These are phyloP conservation scores for Drosophila yooni DNA, from an alignment of 2,888 invertebrate genomes.

Conservation along the genomic window DNA sequence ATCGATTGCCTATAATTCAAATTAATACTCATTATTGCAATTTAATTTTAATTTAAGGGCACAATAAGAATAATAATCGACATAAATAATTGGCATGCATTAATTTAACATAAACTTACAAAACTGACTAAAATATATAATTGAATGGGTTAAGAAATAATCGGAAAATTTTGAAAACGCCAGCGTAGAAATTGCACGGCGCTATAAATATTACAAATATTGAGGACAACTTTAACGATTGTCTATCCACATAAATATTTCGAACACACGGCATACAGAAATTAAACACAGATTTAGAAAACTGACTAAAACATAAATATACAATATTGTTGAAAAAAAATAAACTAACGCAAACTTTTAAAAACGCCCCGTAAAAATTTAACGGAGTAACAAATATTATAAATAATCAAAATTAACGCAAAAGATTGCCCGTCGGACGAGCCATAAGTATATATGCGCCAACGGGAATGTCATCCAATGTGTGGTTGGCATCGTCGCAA, in stretches of 20 bases:
- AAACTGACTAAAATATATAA: slow-evolving; percentile 36
- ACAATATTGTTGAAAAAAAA: slow-evolving; percentile 21
- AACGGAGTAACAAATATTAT: slow-evolving; percentile 12
- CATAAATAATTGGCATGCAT: slow-evolving; percentile 11
- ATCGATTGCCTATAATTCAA: slow-evolving; percentile 16
- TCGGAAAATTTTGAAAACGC: slow-evolving; percentile 23
- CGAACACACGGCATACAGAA: slow-evolving; percentile 29
- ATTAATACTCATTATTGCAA: neutral
- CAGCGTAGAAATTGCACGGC: slow-evolving; percentile 22
- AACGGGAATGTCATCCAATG: slow-evolving; percentile 54
- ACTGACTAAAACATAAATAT: slow-evolving; percentile 41
- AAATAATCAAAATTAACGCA: slow-evolving; percentile 32
- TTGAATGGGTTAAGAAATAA: slow-evolving; percentile 12
- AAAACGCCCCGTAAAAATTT: slow-evolving; percentile 32
- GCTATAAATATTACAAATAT: slow-evolving; percentile 11
- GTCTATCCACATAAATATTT: neutral
- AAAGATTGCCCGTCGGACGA: slow-evolving; percentile 27
- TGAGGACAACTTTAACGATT: neutral
- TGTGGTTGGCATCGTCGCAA: slow-evolving; percentile 69
- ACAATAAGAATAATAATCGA: slow-evolving; percentile 19
- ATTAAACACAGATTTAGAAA: slow-evolving; percentile 19
- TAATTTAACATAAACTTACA: slow-evolving; percentile 23
- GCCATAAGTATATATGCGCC: slow-evolving; percentile 75
- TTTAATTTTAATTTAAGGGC: slow-evolving; percentile 88
- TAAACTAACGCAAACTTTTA: slow-evolving; percentile 4